A percentile compares a stretch with the other conserved stretches of the same genome.
Conservation (phyloP, 2,888 invertebrate genomes). For the Phyllotreta striolata region DNA sequence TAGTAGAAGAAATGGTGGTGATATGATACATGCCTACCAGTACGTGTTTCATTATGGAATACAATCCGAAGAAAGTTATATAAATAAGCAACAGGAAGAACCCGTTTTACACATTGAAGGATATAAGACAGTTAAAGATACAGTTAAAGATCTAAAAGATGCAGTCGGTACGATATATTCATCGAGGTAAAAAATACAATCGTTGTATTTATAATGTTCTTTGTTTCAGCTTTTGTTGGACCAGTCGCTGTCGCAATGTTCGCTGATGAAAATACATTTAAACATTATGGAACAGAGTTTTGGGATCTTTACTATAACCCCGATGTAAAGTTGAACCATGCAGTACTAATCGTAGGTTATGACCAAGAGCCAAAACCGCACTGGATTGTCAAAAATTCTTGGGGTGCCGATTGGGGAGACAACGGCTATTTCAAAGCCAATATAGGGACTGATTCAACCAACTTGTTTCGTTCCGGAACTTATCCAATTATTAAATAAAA, state of each 20-base stretch:
- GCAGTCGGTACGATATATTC: slow-evolving; percentile 2
- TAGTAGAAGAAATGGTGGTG: slow-evolving; percentile 81
- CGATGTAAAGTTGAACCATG: slow-evolving; percentile 53
- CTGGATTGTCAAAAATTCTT: slow-evolving; percentile 12
- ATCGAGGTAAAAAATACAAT: not conserved
- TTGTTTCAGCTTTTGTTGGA: slow-evolving; percentile 31
- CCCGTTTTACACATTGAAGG: not conserved
- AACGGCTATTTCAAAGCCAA: slow-evolving; percentile 1
- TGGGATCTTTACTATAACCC: too few relatives aligned
- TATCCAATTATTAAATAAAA: too few relatives aligned
- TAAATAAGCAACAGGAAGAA: slow-evolving; percentile 67
- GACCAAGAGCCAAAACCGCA: not conserved
- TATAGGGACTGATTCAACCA: too few relatives aligned
- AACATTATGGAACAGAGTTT: slow-evolving; percentile 33
- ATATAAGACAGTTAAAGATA: too few relatives aligned
- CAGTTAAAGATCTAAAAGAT: not conserved
- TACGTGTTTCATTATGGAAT: slow-evolving; percentile 81
- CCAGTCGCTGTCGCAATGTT: slow-evolving; percentile 40
- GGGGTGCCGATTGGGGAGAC: slow-evolving; percentile 16
- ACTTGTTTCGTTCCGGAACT: too few relatives aligned
- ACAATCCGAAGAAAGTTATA: slow-evolving; percentile 90
- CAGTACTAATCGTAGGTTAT: slow-evolving; percentile 14
- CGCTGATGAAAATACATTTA: slow-evolving; percentile 21
- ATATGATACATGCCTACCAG: slow-evolving; percentile 82
- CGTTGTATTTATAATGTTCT: slow-evolving; percentile 4